These are phyloP conservation scores for Scatophagus argus DNA, from an alignment of 2,113 vertebrate genomes.

Conservation along the genomic window DNA sequence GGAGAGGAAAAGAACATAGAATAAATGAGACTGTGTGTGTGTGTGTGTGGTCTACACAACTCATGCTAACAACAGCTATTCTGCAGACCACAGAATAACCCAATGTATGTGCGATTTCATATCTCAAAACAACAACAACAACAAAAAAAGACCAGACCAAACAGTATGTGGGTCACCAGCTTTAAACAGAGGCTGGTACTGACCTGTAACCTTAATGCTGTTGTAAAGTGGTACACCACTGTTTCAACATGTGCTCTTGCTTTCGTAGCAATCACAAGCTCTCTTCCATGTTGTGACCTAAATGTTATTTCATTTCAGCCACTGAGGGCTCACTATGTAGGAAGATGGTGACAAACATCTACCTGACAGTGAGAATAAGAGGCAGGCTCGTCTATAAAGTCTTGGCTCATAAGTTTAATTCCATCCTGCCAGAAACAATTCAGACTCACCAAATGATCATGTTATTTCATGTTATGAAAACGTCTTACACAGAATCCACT, in stretches of 20 bases:
- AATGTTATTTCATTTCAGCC: background rate
- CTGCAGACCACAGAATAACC: slow-evolving; percentile 26
- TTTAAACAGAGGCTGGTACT: slow-evolving; percentile 38
- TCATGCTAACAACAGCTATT: slow-evolving; percentile 26
- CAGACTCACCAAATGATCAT: background rate
- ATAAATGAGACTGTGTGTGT: slow-evolving; percentile 26
- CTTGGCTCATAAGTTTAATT: background rate
- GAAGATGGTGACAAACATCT: background rate
- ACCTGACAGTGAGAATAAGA: background rate
- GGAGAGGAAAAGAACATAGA: background rate
- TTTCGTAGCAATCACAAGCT: slow-evolving; percentile 12
- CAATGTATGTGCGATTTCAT: slow-evolving; percentile 21
- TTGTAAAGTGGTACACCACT: slow-evolving; percentile 29
- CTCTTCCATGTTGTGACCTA: background rate
- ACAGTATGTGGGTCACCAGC: slow-evolving; percentile 59
- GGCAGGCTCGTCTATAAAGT: background rate
- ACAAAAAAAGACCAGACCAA: slow-evolving; percentile 30
- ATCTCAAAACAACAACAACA: slow-evolving; percentile 26
- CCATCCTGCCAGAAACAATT: slow-evolving; percentile 5
- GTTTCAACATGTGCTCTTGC: slow-evolving; percentile 14
- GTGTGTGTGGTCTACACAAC: slow-evolving; percentile 15
- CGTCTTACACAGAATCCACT: background rate
- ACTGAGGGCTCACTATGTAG: background rate
- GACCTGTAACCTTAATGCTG: slow-evolving; percentile 47
- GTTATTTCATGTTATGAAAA: slow-evolving; percentile 1